Conservation (phyloP, 2,888 invertebrate species). For the Drosophila merina region DNA sequence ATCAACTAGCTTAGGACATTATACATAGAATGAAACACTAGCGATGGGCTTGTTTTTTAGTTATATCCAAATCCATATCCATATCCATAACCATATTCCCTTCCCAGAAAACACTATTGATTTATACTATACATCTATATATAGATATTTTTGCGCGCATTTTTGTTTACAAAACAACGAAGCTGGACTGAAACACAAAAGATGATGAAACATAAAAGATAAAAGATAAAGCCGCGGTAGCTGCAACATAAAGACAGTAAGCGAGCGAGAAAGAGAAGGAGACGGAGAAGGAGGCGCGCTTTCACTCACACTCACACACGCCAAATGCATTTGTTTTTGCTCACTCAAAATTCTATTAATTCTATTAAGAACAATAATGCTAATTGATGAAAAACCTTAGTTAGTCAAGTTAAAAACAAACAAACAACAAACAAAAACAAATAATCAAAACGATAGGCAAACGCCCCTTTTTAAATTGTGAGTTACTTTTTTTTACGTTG, state of each 20-base stretch:
- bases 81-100: not conserved
- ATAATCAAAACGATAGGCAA: not conserved
- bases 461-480: not conserved
- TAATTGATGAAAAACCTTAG: constrained; percentile 3
- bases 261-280: not conserved
- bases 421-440: not conserved
- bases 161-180: constrained; percentile 8
- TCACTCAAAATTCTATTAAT: constrained; percentile 8
- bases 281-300: not conserved
- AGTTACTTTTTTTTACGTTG: not conserved
- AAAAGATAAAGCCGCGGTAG: not conserved
- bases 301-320: constrained; percentile 13
- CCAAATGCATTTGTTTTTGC: constrained; percentile 15
- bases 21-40: not conserved
- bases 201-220: not conserved
- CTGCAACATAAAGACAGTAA: not conserved
- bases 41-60: constrained; percentile 4
- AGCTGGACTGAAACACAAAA: not conserved
- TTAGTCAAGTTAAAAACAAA: constrained; percentile 1
- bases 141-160: constrained; percentile 10
- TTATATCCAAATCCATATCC: not conserved
- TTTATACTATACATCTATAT: not conserved
- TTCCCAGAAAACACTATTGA: not conserved
- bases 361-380: not conserved
- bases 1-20: constrained; percentile 7